These are phyloP conservation scores for Coleophora deauratella DNA, from an alignment of 2,888 invertebrate genomes.

Conservation along the genomic window DNA sequence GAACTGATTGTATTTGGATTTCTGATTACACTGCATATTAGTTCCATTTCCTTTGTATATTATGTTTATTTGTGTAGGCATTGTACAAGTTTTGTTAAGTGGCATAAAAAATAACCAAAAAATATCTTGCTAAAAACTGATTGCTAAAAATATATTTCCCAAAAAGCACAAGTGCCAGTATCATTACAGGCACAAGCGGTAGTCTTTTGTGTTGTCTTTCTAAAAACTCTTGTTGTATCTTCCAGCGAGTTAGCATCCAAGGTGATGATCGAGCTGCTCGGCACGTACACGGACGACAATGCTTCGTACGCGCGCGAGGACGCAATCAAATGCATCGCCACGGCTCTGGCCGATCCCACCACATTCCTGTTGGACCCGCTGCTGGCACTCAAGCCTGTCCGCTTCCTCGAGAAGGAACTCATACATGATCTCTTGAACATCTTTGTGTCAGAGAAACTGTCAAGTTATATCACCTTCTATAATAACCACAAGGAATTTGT, in stretches of 20 bases:
- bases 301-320: slow-evolving; percentile 97
- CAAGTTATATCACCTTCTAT: slow-evolving; percentile 94
- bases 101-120: too few species aligned
- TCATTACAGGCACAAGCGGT: too few species aligned
- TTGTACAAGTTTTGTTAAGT: too few species aligned
- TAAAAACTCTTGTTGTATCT: too few species aligned
- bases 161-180: too few species aligned
- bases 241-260: slow-evolving; percentile 91
- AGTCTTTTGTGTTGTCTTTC: neutral
- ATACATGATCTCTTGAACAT: slow-evolving; percentile 95
- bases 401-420: slow-evolving; percentile 94
- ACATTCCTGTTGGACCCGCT: slow-evolving; percentile 97
- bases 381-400: slow-evolving; percentile 93
- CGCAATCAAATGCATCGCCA: slow-evolving; percentile 96
- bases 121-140: too few species aligned
- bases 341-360: slow-evolving; percentile 95
- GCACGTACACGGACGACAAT: slow-evolving; percentile 97
- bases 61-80: too few species aligned
- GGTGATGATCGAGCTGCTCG: slow-evolving; percentile 97
- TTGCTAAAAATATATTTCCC: too few species aligned
- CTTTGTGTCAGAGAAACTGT: slow-evolving; percentile 94
- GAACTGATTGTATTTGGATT: too few species aligned
- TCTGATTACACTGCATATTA: too few species aligned
- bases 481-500: slow-evolving; percentile 94
- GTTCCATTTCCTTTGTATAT: too few species aligned